Evolutionary conservation across 64 coral and sea anemone genomes (phyloP).

Genomic region (Anthopleura sola): DNA sequence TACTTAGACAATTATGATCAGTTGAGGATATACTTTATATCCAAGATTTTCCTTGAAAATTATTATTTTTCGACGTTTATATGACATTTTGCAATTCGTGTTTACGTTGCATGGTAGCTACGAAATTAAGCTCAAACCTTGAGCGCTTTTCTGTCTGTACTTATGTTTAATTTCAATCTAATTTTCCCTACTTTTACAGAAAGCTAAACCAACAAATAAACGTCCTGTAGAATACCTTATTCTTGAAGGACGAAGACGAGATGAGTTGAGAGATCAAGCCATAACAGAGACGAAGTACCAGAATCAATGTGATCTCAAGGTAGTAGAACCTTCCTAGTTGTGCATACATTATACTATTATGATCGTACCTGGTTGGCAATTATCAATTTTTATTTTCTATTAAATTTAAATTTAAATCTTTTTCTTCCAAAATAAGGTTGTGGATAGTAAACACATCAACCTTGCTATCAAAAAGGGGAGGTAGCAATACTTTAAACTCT

Average conservation of each 20-base stretch:
- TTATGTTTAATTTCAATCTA: neutral
- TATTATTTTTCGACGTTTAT: too few relatives aligned
- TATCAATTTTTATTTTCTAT: neutral
- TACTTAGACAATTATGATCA: too few relatives aligned
- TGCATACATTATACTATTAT: slow-evolving; percentile 15
- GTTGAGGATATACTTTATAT: too few relatives aligned
- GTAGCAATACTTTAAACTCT: too few relatives aligned
- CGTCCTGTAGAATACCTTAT: slow-evolving; percentile 89
- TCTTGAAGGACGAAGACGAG: slow-evolving; percentile 82
- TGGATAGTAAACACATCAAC: too few relatives aligned
- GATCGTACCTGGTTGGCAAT: too few relatives aligned
- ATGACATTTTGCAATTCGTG: too few relatives aligned
- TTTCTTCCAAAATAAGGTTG: too few relatives aligned
- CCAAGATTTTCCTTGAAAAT: too few relatives aligned
- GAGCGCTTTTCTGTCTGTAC: neutral
- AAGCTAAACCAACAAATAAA: slow-evolving; percentile 87
- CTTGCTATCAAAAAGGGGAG: too few relatives aligned
- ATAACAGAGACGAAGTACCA: slow-evolving; percentile 86
- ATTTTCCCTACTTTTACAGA: slow-evolving; percentile 29
- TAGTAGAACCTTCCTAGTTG: neutral
- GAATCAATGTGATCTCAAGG: slow-evolving; percentile 87
- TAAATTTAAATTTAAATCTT: too few relatives aligned
- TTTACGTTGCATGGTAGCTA: neutral
- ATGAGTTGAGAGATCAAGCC: slow-evolving; percentile 87
- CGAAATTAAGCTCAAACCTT: neutral